These are phyloP conservation scores for Acanthosoma haemorrhoidale DNA, from an alignment of 2,888 invertebrate species.

Conservation along the genomic window DNA sequence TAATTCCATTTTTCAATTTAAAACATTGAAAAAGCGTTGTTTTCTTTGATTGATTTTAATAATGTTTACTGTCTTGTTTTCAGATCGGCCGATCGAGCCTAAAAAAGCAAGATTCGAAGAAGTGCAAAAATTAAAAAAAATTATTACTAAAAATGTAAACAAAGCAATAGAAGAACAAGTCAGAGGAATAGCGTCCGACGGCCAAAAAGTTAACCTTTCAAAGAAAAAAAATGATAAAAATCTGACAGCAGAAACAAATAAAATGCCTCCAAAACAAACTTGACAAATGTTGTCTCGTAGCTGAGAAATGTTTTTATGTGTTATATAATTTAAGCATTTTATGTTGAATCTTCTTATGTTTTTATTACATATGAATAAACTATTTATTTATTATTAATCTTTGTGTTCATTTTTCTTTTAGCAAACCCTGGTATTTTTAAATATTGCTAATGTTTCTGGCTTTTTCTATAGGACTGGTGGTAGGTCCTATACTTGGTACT, in stretches of 20 bases:
- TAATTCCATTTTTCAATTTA: no score
- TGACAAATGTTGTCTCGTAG: no score
- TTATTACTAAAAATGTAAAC: conserved; percentile 65
- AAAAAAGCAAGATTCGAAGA: conserved; percentile 58
- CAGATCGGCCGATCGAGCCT: conserved; percentile 53
- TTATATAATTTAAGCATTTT: background rate
- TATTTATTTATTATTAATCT: no score
- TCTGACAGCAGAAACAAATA: conserved; percentile 31
- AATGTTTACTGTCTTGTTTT: no score
- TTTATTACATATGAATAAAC: no score
- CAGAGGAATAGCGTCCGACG: conserved; percentile 53
- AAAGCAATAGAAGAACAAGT: conserved; percentile 62
- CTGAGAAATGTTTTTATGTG: background rate
- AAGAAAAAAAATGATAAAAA: conserved; percentile 39
- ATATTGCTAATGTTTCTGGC: no score
- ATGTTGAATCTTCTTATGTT: background rate
- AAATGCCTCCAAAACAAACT: conserved; percentile 36
- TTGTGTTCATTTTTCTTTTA: no score
- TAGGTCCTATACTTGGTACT: no score
- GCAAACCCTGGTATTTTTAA: no score
- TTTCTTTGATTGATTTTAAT: no score
- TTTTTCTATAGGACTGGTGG: no score
- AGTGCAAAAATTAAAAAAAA: conserved; percentile 59
- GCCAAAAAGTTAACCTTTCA: conserved; percentile 43
- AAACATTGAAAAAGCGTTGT: no score